Evolutionary conservation across 1,140 invertebrate species (phyloP).

Genomic region (Penaeus indicus): DNA sequence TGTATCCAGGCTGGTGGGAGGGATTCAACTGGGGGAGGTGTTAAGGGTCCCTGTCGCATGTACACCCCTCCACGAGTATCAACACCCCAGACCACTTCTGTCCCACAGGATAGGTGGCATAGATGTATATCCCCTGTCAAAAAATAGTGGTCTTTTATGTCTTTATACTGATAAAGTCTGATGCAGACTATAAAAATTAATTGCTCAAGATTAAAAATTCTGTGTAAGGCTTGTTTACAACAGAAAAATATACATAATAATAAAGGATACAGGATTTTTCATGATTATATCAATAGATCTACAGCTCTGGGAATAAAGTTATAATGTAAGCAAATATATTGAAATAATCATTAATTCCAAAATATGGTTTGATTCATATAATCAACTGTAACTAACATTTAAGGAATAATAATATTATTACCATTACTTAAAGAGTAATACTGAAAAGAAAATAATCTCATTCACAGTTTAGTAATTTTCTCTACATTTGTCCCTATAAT

Average conservation of each 20-base stretch:
- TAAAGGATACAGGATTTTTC: no score
- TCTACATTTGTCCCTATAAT: no score
- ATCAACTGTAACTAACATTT: no score
- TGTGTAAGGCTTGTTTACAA: not conserved
- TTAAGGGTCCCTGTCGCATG: conserved; percentile 72
- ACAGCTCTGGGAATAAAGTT: no score
- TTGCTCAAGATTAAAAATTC: not conserved
- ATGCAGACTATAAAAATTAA: not conserved
- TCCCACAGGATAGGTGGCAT: conserved; percentile 72
- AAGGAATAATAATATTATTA: no score
- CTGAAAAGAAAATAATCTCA: no score
- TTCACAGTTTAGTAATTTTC: no score
- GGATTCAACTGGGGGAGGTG: conserved; percentile 70
- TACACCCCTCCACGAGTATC: conserved; percentile 72
- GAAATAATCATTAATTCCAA: no score
- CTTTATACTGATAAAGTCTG: not conserved
- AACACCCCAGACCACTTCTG: conserved; percentile 74
- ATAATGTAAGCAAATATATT: no score
- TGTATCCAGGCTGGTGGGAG: conserved; percentile 74
- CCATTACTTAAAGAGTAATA: no score
- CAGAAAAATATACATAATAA: no score
- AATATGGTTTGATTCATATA: no score
- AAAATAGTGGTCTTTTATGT: conserved; percentile 38
- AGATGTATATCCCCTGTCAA: conserved; percentile 70
- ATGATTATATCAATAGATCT: conserved; percentile 35